phyloP scores from a whole-genome alignment of 2,888 invertebrate species.

The Sphaerophoria taeniata region DNA sequence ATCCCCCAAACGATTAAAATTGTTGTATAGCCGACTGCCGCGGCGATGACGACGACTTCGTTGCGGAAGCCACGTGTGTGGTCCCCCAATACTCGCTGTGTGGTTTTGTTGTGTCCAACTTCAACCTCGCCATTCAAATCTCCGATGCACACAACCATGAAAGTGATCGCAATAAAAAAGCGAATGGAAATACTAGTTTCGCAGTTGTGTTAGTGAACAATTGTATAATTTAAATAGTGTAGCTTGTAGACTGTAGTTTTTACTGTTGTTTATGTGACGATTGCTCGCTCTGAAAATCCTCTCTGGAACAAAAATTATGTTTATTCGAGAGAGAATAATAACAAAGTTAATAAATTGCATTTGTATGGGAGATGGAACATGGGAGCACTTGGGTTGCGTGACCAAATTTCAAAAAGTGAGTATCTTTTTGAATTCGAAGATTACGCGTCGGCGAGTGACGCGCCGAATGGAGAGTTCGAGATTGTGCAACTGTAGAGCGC shows the following conservation, averaged over 20 bases:
- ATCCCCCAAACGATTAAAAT: slow-evolving; percentile 69
- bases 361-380: not conserved
- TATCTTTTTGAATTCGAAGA: slow-evolving; percentile 12
- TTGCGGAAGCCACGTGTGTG: slow-evolving; percentile 77
- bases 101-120: slow-evolving; percentile 43
- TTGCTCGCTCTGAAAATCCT: slow-evolving; percentile 21
- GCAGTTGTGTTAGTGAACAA: slow-evolving; percentile 21
- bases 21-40: slow-evolving; percentile 41
- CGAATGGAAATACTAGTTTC: not conserved
- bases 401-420: not conserved
- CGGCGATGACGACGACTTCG: not conserved
- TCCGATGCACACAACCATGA: slow-evolving; percentile 3
- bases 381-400: slow-evolving; percentile 1
- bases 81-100: slow-evolving; percentile 68
- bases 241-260: slow-evolving; percentile 7
- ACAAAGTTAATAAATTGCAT: slow-evolving; percentile 2
- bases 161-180: slow-evolving; percentile 18
- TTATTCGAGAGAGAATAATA: slow-evolving; percentile 60
- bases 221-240: slow-evolving; percentile 32
- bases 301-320: slow-evolving; percentile 35
- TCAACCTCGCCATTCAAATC: slow-evolving; percentile 50
- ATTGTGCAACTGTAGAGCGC: slow-evolving; percentile 45
- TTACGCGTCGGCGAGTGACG: not conserved
- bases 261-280: slow-evolving; percentile 41
- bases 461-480: not conserved